Percentiles rank a stretch among this genome's conserved stretches.
Evolutionary conservation across 2,888 invertebrate species (phyloP).

Genomic region (Deroplatys truncata): DNA sequence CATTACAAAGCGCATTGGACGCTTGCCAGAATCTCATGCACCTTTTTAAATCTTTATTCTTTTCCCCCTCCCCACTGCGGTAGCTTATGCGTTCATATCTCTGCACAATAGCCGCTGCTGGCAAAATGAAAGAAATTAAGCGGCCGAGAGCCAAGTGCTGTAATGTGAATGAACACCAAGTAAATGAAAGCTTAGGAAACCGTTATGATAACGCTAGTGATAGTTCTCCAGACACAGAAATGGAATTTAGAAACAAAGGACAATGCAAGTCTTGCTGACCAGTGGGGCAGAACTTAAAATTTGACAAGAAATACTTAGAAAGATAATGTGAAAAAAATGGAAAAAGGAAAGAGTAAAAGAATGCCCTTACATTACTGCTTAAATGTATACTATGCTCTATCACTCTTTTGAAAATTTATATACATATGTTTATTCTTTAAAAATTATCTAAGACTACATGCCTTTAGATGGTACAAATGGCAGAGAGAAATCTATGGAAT

Average conservation of each 20-base stretch:
- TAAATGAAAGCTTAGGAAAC: not conserved
- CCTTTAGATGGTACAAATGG: no score
- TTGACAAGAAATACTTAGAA: no score
- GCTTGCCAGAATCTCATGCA: not conserved
- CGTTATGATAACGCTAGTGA: not conserved
- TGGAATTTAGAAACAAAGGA: not conserved
- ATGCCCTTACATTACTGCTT: no score
- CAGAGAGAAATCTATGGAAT: no score
- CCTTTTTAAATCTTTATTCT: not conserved
- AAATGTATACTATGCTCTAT: no score
- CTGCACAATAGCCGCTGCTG: constrained; percentile 3
- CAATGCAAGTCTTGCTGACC: not conserved
- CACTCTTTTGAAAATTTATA: no score
- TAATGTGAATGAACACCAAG: not conserved
- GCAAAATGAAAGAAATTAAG: constrained; percentile 13
- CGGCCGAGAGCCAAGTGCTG: not conserved
- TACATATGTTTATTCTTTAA: no score
- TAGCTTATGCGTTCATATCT: not conserved
- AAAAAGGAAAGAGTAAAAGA: no score
- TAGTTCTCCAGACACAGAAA: not conserved
- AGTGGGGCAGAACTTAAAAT: not conserved
- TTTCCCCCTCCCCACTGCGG: not conserved
- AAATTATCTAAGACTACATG: no score
- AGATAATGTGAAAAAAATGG: no score
- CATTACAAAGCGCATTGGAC: not conserved